A percentile compares a stretch with the other conserved stretches of the same genome.
These are phyloP conservation scores for Mythimna pallens DNA, from an alignment of 2,888 invertebrate species.

Conservation along the genomic window DNA sequence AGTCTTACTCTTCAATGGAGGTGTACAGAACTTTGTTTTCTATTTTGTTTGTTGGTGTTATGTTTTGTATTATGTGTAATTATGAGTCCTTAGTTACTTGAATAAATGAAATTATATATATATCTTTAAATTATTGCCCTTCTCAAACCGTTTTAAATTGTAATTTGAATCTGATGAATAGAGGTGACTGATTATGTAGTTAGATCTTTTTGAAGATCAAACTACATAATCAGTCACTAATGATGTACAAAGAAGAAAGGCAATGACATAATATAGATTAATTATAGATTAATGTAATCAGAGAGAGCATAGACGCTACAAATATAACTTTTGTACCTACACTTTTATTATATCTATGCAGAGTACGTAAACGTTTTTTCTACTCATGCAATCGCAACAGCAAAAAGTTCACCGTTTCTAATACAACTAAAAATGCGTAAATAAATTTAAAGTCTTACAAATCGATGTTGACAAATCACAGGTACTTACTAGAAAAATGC, in stretches of 20 bases:
- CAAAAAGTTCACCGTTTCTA: conserved; percentile 27
- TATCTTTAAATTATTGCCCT: background rate
- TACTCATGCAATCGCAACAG: background rate
- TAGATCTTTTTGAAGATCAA: no score
- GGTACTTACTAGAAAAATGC: background rate
- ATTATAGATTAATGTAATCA: no score
- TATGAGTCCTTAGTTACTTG: no score
- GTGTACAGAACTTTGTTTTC: no score
- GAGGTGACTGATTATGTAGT: no score
- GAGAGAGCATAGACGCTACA: background rate
- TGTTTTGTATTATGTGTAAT: no score
- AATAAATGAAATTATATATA: no score
- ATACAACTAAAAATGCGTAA: conserved; percentile 23
- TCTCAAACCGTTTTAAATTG: background rate
- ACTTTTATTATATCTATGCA: background rate
- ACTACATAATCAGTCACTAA: background rate
- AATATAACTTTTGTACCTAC: background rate
- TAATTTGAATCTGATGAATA: background rate
- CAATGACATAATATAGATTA: background rate
- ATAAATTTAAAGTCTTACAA: conserved; percentile 29
- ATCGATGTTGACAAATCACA: conserved; percentile 4
- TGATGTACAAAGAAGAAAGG: background rate
- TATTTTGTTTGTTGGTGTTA: no score
- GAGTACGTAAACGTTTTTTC: background rate
- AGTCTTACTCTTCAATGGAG: no score